These are phyloP conservation scores for Phymorhynchus buccinoides DNA, from an alignment of 1,140 invertebrate genomes.

Conservation along the genomic window DNA sequence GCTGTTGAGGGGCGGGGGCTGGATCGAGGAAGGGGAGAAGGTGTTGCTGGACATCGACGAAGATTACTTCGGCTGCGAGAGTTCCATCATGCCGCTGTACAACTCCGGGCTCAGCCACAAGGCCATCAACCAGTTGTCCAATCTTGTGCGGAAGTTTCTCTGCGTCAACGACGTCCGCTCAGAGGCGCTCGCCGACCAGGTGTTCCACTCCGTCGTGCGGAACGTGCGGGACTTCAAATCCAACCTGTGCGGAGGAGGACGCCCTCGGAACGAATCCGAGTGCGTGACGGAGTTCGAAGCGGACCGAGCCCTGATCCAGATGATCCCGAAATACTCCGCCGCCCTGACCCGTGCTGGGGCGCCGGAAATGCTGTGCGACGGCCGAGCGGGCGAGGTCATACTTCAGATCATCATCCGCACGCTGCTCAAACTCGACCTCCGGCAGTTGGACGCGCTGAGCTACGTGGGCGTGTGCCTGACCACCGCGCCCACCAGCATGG, in stretches of 20 bases:
- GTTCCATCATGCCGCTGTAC: slow-evolving; percentile 49
- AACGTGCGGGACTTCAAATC: slow-evolving; percentile 34
- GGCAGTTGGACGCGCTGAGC: slow-evolving; percentile 40
- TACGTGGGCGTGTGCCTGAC: slow-evolving; percentile 59
- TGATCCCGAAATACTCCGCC: not conserved
- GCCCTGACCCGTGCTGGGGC: not conserved
- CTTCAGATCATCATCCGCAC: slow-evolving; percentile 41
- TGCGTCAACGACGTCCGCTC: slow-evolving; percentile 50
- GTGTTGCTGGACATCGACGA: slow-evolving; percentile 64
- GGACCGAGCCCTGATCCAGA: slow-evolving; percentile 18
- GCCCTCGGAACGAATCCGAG: not conserved
- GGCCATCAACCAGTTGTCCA: slow-evolving; percentile 43
- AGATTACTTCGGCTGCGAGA: slow-evolving; percentile 62
- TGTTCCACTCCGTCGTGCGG: slow-evolving; percentile 44
- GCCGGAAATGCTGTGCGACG: slow-evolving; percentile 15
- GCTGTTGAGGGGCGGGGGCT: slow-evolving; percentile 32
- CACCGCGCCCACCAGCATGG: slow-evolving; percentile 51
- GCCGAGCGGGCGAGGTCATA: not conserved
- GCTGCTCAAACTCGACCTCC: slow-evolving; percentile 33
- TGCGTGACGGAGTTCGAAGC: slow-evolving; percentile 20
- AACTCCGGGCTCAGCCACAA: slow-evolving; percentile 39
- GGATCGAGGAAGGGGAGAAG: slow-evolving; percentile 42
- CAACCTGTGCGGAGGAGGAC: not conserved
- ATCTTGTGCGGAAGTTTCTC: slow-evolving; percentile 46
- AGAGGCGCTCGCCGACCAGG: slow-evolving; percentile 48